These are phyloP conservation scores for Erpornis zantholeuca DNA, from an alignment of 2,113 vertebrate species.

Conservation along the genomic window DNA sequence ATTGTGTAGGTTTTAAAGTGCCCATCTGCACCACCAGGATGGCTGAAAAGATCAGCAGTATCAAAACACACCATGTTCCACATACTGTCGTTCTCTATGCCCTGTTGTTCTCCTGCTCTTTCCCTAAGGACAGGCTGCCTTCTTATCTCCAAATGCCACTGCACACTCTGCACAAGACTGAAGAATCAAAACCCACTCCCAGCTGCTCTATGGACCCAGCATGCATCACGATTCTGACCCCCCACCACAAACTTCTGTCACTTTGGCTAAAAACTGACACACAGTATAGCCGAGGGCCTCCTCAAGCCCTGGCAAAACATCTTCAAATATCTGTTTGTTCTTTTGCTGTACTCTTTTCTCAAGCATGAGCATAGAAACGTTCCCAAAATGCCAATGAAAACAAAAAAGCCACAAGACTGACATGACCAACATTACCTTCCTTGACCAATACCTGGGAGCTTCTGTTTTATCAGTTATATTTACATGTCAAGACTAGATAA, in stretches of 20 bases:
- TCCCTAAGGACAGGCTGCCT: not conserved
- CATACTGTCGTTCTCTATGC: not conserved
- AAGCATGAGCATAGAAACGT: rapidly evolving
- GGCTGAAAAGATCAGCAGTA: not conserved
- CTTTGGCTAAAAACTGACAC: not conserved
- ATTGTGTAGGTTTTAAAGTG: not conserved
- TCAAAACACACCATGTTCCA: not conserved
- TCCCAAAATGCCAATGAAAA: not conserved
- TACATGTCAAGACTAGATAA: not conserved
- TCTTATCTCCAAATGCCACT: not conserved
- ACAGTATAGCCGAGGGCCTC: not conserved
- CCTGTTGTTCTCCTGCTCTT: not conserved
- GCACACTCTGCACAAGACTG: rapidly evolving
- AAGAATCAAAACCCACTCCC: not conserved
- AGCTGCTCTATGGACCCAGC: not conserved
- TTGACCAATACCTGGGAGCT: not conserved
- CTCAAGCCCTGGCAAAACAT: not conserved
- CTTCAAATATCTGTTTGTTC: not conserved
- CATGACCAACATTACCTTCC: not conserved
- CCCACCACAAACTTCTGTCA: not conserved
- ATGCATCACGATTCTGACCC: rapidly evolving
- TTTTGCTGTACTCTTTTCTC: not conserved
- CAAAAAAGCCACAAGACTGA: not conserved
- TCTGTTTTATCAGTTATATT: not conserved
- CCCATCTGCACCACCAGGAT: not conserved